These are phyloP conservation scores for Pteromalus puparum DNA, from an alignment of 1,140 invertebrate species.

Conservation along the genomic window DNA sequence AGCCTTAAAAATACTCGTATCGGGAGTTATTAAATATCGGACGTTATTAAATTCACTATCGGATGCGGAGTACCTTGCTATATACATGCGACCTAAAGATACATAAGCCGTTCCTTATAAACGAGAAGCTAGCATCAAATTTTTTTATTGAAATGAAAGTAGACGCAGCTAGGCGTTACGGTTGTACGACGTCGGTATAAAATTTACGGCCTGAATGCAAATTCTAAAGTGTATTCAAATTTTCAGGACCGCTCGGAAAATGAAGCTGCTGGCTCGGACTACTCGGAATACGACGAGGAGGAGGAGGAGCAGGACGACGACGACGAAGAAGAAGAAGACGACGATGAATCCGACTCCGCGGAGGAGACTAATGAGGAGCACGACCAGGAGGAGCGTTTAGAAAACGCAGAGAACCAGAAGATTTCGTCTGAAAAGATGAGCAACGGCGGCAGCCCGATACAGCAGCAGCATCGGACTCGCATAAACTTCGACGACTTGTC, in stretches of 20 bases:
- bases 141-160: constrained; percentile 53
- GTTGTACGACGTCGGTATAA: not conserved
- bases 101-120: no score
- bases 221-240: constrained; percentile 14
- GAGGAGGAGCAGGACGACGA: constrained; percentile 66
- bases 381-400: constrained; percentile 64
- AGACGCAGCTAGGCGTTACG: not conserved
- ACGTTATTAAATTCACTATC: constrained; percentile 25
- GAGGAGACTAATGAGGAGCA: constrained; percentile 59
- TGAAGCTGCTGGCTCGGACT: constrained; percentile 63
- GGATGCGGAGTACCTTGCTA: not conserved
- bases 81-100: not conserved
- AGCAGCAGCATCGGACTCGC: constrained; percentile 68
- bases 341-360: constrained; percentile 63
- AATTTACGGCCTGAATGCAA: not conserved
- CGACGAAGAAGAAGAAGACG: constrained; percentile 67
- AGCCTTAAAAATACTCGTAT: constrained; percentile 44
- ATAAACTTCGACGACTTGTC: constrained; percentile 85
- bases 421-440: constrained; percentile 66
- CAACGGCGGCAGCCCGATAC: constrained; percentile 36
- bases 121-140: not conserved
- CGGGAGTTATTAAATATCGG: constrained; percentile 1
- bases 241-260: constrained; percentile 73
- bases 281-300: constrained; percentile 61
- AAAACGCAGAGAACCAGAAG: constrained; percentile 70